Base-by-base conservation (phyloP, 2,797 vertebrate species). In the Bryconaethiops microstoma region DNA sequence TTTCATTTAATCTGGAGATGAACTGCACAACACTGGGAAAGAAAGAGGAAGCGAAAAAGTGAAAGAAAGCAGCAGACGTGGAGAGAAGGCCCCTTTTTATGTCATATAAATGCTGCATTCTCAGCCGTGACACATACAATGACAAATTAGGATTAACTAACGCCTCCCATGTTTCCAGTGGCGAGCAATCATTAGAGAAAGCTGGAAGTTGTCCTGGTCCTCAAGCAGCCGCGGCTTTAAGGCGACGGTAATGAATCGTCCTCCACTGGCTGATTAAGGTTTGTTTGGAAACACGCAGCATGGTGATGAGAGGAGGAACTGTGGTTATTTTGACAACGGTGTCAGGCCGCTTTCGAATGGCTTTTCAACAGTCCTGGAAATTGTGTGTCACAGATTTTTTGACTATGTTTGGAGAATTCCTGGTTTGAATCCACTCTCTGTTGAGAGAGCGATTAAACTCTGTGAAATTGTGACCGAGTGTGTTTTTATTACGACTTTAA, bases 61-160 rank as follows among this genome's bases (percentile, higher is more conserved):
- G 76, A 77, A 76, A 83, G 79, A 77, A 79, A 69, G 60, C 35
- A 55, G 78, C 64, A 73, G 57, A 80, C 48, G 50, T 55, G 59
- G 52, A 81, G 81, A 73, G 81, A 84, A 84, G 79, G 83, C 48
- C 54, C 83, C 62, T 82, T 87, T 86, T 80, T 78, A 79, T 77
- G 59, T 81, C 80, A 84, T 84, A 84, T 82, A 88, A 87, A 84
- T 77, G 82, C 74, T 65, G 84, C 81, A 84, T 85, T 87, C 81
- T 79, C 68, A 50, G 74, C 52, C 57, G 60, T 87, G 86, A 86
- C 86, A 86, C 78, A 72, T 81, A 81, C 82, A 77, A 81, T 87
- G 86, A 87, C 82, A 83, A 86, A 87, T 87, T 84, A 87, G 82
- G 72, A 77, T 76, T 84, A 86, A 78, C 73, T 57, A 74, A 78